Evolutionary conservation across 2,888 invertebrate genomes (phyloP).

Genomic region (Scaptomyza reducta): DNA sequence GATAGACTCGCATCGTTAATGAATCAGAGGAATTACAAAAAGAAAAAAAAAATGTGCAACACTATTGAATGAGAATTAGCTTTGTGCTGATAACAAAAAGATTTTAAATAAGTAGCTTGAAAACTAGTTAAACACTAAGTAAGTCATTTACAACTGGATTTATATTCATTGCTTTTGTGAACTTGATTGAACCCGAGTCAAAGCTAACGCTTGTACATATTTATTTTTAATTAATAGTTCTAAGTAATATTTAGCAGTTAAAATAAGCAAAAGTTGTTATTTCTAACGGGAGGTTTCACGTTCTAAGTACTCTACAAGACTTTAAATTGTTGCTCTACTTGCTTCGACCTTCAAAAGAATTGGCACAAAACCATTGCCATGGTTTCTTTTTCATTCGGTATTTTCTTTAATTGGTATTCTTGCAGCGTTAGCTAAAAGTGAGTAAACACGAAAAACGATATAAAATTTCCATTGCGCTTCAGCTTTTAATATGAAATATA

Average conservation of each 20-base stretch:
- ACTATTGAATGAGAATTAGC: constrained; percentile 20
- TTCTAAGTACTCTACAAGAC: neutral
- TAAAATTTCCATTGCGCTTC: constrained; percentile 10
- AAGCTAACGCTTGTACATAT: neutral
- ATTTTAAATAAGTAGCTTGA: neutral
- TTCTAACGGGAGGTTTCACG: neutral
- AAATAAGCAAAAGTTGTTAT: neutral
- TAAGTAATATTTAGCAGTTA: neutral
- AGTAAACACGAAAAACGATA: neutral
- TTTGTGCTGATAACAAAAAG: neutral
- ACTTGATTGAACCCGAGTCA: constrained; percentile 1
- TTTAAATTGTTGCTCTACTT: neutral
- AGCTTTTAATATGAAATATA: neutral
- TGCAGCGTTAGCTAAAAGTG: constrained; percentile 26
- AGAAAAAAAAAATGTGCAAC: neutral
- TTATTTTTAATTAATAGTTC: neutral
- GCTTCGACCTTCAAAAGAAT: constrained; percentile 22
- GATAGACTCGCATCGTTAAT: constrained; percentile 24
- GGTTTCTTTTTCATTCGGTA: constrained; percentile 11
- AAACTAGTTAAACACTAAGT: neutral
- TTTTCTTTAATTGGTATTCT: constrained; percentile 9
- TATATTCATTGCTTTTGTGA: neutral
- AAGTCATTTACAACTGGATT: neutral
- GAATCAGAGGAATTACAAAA: constrained; percentile 6
- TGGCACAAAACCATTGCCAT: constrained; percentile 20